These are phyloP conservation scores for Latrodectus hesperus DNA, from an alignment of 2,888 invertebrate genomes.

Conservation along the genomic window DNA sequence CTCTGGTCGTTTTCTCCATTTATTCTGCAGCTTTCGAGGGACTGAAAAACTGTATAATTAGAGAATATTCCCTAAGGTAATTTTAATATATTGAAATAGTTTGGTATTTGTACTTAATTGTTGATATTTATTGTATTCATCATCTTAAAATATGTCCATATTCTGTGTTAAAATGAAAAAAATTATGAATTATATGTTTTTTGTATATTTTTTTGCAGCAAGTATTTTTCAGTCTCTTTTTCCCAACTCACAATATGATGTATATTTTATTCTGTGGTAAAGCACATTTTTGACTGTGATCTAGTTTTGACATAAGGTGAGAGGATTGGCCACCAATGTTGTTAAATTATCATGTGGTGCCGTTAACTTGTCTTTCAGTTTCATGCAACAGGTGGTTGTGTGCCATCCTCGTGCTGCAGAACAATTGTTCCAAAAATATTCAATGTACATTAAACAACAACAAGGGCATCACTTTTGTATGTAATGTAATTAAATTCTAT, in stretches of 20 bases:
- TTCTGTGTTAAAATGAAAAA: neutral
- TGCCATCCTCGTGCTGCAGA: constrained; percentile 38
- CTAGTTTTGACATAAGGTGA: constrained; percentile 50
- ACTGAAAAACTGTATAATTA: too few species aligned
- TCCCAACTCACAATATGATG: constrained; percentile 34
- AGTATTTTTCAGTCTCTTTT: constrained; percentile 46
- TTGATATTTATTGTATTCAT: neutral
- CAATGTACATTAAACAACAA: neutral
- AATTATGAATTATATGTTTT: neutral
- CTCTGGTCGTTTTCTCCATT: too few species aligned
- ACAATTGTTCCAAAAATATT: neutral
- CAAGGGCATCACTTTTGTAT: constrained; percentile 38
- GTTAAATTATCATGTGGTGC: constrained; percentile 58
- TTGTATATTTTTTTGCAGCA: constrained; percentile 10
- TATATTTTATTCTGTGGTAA: constrained; percentile 66
- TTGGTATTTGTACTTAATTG: constrained; percentile 1
- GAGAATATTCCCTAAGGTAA: too few species aligned
- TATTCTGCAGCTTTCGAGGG: too few species aligned
- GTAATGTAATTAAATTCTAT: neutral
- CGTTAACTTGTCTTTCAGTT: constrained; percentile 60
- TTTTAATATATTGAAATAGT: neutral
- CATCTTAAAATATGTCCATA: neutral
- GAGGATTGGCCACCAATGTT: constrained; percentile 41
- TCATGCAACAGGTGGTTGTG: constrained; percentile 21
- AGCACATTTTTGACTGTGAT: constrained; percentile 68